Evolutionary conservation across 2,888 invertebrate genomes (phyloP), one percentile per base, ranked within the genome.

Genomic region (Diarsia brunnea): DNA sequence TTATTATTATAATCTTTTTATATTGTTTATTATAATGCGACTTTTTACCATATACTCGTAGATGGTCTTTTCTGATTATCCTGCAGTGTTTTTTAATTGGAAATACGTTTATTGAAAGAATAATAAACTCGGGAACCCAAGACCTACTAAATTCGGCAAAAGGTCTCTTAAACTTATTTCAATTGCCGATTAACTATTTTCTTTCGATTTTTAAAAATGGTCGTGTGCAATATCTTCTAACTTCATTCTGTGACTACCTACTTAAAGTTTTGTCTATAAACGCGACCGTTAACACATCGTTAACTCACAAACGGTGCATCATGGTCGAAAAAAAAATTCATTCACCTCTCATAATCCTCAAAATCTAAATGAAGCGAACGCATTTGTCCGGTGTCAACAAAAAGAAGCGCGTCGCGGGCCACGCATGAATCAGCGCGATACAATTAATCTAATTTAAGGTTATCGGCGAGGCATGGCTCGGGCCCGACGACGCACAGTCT

Each of bases 391-490:
- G 91, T 95, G 95, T 95, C 95, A 95, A 94, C 94, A 94, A 92
- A 91, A 91, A 91, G 90, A 91, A 92, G 89, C 91, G 91, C 92
- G 91, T 91, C 90, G 92, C 91, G 92, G 93, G 87, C 90, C 90
- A 89, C 90, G 93, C 90, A 92, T 96, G 96, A 96, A 95, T 96
- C 96, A 96, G 93, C 95, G 91, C 92, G 94, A 93, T 96, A 95
- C 95, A 95, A 96, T 96, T 95, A 96, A 95, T 96, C 96, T 96
- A 96, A 96, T 96, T 96, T 95, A 95, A 93, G 95, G 94, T 95
- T 95, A 95, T 95, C 94, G 95, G 93, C 94, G 94, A 93, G 95
- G 95, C 91, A 92, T 90, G 91, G 93, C 92, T 91, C 92, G 91
- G 92, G 94, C 89, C 89, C 87, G 95, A 87, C 95, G 96, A 91